Evolutionary conservation across 2,888 invertebrate genomes (phyloP).

Genomic region (Scaptomyza caliginosa): DNA sequence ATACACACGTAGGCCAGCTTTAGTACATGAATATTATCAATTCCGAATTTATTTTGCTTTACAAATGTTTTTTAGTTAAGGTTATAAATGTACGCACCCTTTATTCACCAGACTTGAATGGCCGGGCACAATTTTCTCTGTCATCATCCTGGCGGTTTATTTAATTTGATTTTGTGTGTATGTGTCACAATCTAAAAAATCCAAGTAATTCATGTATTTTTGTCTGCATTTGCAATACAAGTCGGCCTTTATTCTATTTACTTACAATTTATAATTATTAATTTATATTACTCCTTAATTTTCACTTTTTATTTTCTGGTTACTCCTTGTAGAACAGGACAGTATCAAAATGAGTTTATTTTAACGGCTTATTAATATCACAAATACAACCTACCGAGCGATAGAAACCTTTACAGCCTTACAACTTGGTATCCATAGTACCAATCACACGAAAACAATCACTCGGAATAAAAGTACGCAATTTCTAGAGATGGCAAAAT

Average conservation of each 20-base stretch:
- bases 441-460: slow-evolving; percentile 57
- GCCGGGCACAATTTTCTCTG: slow-evolving; percentile 66
- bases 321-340: slow-evolving; percentile 28
- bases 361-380: slow-evolving; percentile 43
- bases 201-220: slow-evolving; percentile 1
- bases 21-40: neutral
- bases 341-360: slow-evolving; percentile 34
- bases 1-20: neutral
- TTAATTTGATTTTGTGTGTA: slow-evolving; percentile 27
- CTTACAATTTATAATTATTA: slow-evolving; percentile 21
- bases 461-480: slow-evolving; percentile 18
- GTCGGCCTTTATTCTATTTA: neutral
- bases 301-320: slow-evolving; percentile 27
- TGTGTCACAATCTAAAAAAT: slow-evolving; percentile 25
- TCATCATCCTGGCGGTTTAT: slow-evolving; percentile 60
- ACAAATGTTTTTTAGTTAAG: neutral
- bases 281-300: slow-evolving; percentile 13
- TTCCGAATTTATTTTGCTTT: neutral
- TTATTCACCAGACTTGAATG: slow-evolving; percentile 67
- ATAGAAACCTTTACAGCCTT: slow-evolving; percentile 65
- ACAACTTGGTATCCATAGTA: slow-evolving; percentile 73
- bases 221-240: neutral
- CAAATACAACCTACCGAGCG: slow-evolving; percentile 59
- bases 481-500: slow-evolving; percentile 3
- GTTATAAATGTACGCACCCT: slow-evolving; percentile 52